These are phyloP conservation scores for Aplysia californica DNA, from an alignment of 1,140 invertebrate species.

Conservation along the genomic window DNA sequence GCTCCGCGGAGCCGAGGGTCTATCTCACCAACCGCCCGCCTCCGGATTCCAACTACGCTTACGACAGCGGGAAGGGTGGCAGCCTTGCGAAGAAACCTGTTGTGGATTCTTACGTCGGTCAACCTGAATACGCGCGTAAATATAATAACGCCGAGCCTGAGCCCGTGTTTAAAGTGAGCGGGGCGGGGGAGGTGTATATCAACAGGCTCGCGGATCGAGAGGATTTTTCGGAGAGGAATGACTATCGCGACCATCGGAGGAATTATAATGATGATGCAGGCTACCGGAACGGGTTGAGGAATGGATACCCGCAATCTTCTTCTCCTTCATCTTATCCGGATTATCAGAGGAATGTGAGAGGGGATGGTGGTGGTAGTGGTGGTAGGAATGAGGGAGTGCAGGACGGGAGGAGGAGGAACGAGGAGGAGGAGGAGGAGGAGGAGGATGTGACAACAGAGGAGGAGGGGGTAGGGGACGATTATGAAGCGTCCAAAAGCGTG, in stretches of 20 bases:
- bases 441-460: not conserved
- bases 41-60: too few species aligned
- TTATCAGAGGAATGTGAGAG: not conserved
- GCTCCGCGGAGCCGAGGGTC: not conserved
- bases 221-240: not conserved
- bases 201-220: not conserved
- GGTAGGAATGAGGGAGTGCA: too few species aligned
- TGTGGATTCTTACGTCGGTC: too few species aligned
- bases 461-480: not conserved
- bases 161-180: constrained; percentile 3
- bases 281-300: not conserved
- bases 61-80: too few species aligned
- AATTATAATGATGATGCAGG: constrained; percentile 1
- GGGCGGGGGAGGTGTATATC: constrained; percentile 16
- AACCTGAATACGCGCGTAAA: constrained; percentile 5
- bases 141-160: constrained; percentile 4
- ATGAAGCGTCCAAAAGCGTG: constrained; percentile 5
- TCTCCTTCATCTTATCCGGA: not conserved
- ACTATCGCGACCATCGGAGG: not conserved
- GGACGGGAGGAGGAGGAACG: too few species aligned
- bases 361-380: not conserved
- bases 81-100: too few species aligned
- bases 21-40: not conserved
- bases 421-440: too few species aligned
- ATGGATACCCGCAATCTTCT: not conserved